A percentile compares a stretch with the other conserved stretches of the same genome.
Evolutionary conservation across 1,140 invertebrate genomes (phyloP).

Genomic region (Diprion similis): DNA sequence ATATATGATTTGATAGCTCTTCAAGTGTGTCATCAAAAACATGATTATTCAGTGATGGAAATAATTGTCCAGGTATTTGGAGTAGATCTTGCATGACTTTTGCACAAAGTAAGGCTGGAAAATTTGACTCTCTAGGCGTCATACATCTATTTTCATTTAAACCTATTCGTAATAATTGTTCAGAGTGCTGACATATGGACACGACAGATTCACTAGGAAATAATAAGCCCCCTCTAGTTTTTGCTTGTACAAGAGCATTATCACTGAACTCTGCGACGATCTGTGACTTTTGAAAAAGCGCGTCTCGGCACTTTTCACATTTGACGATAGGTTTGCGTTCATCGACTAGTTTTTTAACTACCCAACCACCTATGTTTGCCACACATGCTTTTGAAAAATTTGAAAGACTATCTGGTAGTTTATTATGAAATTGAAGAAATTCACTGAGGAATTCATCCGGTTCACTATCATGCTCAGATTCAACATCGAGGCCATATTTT

Average conservation of each 20-base stretch:
- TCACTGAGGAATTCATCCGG: no score
- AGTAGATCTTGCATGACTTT: conserved; percentile 13
- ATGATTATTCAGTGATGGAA: conserved; percentile 13
- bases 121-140: neutral
- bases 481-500: conserved; percentile 24
- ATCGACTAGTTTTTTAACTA: conserved; percentile 12
- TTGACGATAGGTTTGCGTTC: conserved; percentile 3
- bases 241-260: neutral
- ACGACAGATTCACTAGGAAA: conserved; percentile 15
- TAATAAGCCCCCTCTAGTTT: conserved; percentile 15
- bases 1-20: conserved; percentile 22
- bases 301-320: conserved; percentile 21
- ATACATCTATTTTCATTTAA: neutral
- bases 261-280: no score
- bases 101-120: conserved; percentile 8
- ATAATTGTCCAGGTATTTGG: conserved; percentile 10
- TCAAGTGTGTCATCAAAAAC: conserved; percentile 16
- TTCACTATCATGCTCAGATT: no score
- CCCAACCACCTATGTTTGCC: no score
- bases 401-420: no score
- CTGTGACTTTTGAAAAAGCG: neutral
- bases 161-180: neutral
- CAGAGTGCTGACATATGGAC: conserved; percentile 5
- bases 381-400: no score
- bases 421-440: no score